Conservation (phyloP, 1,140 invertebrate species). For the Drosophila tristis region DNA sequence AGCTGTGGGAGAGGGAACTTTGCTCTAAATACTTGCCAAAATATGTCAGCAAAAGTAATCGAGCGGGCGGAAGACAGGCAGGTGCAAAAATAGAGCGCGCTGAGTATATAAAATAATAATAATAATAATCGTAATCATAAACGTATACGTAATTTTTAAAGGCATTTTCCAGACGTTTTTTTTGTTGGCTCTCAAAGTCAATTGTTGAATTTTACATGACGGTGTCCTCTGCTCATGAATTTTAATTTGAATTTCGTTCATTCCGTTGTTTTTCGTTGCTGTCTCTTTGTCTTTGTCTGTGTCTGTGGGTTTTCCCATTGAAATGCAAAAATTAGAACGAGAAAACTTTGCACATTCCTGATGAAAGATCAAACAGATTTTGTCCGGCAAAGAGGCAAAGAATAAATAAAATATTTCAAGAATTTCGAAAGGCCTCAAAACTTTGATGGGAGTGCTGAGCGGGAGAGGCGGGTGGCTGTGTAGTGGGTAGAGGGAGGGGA, state of each 20-base stretch:
- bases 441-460: background rate
- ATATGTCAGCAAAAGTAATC: conserved; percentile 48
- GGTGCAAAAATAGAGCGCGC: no score
- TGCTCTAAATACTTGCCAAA: conserved; percentile 52
- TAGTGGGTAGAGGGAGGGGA: background rate
- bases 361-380: background rate
- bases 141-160: conserved; percentile 48
- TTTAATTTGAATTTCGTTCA: conserved; percentile 40
- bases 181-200: background rate
- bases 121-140: conserved; percentile 48
- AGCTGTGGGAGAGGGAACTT: conserved; percentile 21
- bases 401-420: background rate
- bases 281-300: no score
- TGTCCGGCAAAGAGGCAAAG: conserved; percentile 3
- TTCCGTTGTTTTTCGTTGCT: background rate
- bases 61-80: background rate
- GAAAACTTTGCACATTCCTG: conserved; percentile 46
- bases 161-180: conserved; percentile 10
- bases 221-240: conserved; percentile 41
- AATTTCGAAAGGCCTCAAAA: conserved; percentile 1
- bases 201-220: conserved; percentile 11
- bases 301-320: no score
- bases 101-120: conserved; percentile 7
- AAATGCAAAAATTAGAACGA: background rate
- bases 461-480: no score